Base-by-base conservation (phyloP, 2,888 invertebrate species). In the Drosophila colorata region DNA sequence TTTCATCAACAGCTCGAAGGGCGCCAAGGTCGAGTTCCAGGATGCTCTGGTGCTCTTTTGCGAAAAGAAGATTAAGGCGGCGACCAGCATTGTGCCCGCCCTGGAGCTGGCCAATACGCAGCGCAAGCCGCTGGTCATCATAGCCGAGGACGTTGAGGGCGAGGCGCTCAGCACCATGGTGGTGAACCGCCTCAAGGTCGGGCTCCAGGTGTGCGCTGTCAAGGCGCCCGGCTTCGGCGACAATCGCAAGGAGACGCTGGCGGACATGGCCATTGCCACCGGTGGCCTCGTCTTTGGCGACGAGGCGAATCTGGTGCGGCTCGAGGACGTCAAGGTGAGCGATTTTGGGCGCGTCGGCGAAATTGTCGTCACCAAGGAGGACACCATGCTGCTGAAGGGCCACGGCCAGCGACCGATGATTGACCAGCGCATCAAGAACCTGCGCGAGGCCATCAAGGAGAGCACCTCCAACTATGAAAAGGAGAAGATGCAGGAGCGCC, bases 1-100 rank as follows among this genome's bases (percentile, higher is more conserved):
- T 93, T 99, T 99, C 93, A 99, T 99, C 91, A 99, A 99, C 93
- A 97, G 98, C 0, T 94, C 97, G 25, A 99, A 99, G 93, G 99
- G 98, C 57, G 98, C 98, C 41, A 98, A 98, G 93, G 97, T 98
- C 23, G 99, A 99, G 93, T 99, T 97, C 92, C 98, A 99, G 93
- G 98, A 99, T 93, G 97, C 98, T 33, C 93, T 99, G 28, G 93
- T 99, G n/a, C 93, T 99, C 43, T 96, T 99, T 90, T 97, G 97
- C 78, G 99, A 99, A 91, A 99, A 99, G 93, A 99, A 99, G 93
- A 98, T 99, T 85, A 98, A 98, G 35, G 96, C 96, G 72, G 96
- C 98, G 1, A 98, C 98, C 91, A 96, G 97, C 52, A 97, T 99
- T 74, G 98, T 99, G 80, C 99, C 99, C 44, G 99, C 98, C 44